phyloP scores from a whole-genome alignment of 2,888 invertebrate genomes.

The Eudemis profundana region DNA sequence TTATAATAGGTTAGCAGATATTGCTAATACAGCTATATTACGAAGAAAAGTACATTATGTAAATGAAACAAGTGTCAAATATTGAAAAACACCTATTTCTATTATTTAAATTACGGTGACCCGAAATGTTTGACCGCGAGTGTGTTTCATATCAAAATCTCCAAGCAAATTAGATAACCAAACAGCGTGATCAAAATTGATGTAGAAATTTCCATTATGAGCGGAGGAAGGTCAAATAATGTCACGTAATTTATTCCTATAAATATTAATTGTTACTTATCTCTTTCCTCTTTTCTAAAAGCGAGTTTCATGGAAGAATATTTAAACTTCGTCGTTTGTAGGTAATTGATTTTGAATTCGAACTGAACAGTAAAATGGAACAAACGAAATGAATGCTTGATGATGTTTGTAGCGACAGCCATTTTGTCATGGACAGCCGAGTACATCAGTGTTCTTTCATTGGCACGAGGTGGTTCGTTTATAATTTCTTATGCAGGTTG shows the following conservation, averaged over 20 bases:
- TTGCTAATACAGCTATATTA: no score
- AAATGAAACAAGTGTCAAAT: no score
- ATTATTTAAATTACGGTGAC: no score
- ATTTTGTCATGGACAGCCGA: not conserved
- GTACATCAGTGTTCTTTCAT: no score
- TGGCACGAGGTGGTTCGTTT: no score
- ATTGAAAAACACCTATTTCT: no score
- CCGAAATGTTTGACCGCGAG: no score
- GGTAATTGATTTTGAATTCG: not conserved
- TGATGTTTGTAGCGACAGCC: not conserved
- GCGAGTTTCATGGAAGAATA: not conserved
- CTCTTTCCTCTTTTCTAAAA: not conserved
- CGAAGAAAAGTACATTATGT: no score
- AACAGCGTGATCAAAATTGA: not conserved
- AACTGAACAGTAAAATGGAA: not conserved
- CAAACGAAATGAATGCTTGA: conserved; percentile 2
- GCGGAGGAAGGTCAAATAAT: not conserved
- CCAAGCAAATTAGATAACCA: no score
- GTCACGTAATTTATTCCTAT: not conserved
- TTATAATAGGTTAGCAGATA: no score
- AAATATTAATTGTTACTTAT: not conserved
- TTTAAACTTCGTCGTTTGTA: not conserved
- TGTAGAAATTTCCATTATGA: not conserved
- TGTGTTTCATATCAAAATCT: no score
- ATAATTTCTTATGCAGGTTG: no score